Percentiles rank a stretch among this genome's conserved stretches.
These are phyloP conservation scores for Cerastoderma edule DNA, from an alignment of 2,888 invertebrate species.

Conservation along the genomic window DNA sequence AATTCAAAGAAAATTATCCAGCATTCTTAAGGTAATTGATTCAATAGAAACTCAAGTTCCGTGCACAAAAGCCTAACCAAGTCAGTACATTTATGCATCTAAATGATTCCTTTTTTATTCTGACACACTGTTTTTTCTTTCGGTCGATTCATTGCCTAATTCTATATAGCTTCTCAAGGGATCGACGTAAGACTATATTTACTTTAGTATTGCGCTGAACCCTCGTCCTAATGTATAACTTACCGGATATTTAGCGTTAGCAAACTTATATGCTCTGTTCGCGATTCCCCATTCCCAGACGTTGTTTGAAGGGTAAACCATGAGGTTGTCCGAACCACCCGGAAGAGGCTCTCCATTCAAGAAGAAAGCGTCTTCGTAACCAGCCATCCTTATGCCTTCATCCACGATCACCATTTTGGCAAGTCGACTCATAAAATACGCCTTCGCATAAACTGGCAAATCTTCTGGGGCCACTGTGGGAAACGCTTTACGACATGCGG, in stretches of 20 bases:
- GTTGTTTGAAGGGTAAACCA: slow-evolving; percentile 71
- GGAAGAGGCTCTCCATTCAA: slow-evolving; percentile 54
- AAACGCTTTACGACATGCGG: slow-evolving; percentile 68
- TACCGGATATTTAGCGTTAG: slow-evolving; percentile 78
- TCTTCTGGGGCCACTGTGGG: slow-evolving; percentile 42
- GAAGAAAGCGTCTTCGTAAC: slow-evolving; percentile 64
- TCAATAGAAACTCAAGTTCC: too few species aligned
- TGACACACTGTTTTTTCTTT: too few species aligned
- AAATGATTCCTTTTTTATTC: too few species aligned
- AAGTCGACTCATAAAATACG: slow-evolving; percentile 64
- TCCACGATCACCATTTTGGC: slow-evolving; percentile 58
- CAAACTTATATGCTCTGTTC: slow-evolving; percentile 71
- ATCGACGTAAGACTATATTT: too few species aligned
- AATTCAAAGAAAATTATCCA: too few species aligned
- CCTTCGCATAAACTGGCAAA: slow-evolving; percentile 56
- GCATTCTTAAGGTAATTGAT: too few species aligned
- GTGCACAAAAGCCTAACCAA: too few species aligned
- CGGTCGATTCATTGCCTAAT: too few species aligned
- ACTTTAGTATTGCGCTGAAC: too few species aligned
- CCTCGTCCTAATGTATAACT: slow-evolving; percentile 1
- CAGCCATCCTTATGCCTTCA: slow-evolving; percentile 56
- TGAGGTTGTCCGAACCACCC: slow-evolving; percentile 51
- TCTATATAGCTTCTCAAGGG: too few species aligned
- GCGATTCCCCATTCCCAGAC: slow-evolving; percentile 77
- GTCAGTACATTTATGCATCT: too few species aligned